phyloP scores from a whole-genome alignment of 1,140 invertebrate species.

The Drosophila pachea region DNA sequence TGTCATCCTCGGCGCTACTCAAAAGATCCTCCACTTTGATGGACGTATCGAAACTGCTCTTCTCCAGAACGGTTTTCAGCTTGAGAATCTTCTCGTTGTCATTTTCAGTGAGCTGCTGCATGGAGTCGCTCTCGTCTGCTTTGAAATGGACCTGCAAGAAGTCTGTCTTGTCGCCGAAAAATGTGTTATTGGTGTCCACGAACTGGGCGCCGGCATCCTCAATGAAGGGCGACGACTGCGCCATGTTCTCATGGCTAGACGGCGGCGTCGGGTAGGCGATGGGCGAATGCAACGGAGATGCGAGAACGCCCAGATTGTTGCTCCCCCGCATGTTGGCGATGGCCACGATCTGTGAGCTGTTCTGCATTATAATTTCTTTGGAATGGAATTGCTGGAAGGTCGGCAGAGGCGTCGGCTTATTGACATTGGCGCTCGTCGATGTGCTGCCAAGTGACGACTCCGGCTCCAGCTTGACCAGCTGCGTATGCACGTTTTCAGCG shows the following conservation, averaged over 20 bases:
- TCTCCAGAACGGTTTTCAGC: slow-evolving; percentile 78
- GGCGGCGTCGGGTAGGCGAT: slow-evolving; percentile 90
- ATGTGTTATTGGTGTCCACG: slow-evolving; percentile 66
- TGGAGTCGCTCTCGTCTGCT: slow-evolving; percentile 51
- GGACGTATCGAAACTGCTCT: slow-evolving; percentile 68
- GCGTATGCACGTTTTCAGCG: slow-evolving; percentile 45
- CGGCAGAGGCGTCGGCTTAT: slow-evolving; percentile 85
- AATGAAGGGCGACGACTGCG: slow-evolving; percentile 77
- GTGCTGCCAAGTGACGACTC: slow-evolving; percentile 22
- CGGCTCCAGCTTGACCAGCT: slow-evolving; percentile 63
- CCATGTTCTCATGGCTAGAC: slow-evolving; percentile 88
- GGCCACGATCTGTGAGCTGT: slow-evolving; percentile 78
- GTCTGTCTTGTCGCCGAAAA: slow-evolving; percentile 73
- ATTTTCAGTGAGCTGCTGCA: slow-evolving; percentile 63
- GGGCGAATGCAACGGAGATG: slow-evolving; percentile 85
- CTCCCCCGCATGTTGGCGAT: slow-evolving; percentile 79
- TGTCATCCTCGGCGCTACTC: slow-evolving; percentile 63
- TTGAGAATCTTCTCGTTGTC: slow-evolving; percentile 81
- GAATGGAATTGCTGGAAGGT: slow-evolving; percentile 89
- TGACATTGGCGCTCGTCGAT: slow-evolving; percentile 4
- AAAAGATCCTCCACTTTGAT: slow-evolving; percentile 75
- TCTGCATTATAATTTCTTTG: slow-evolving; percentile 79
- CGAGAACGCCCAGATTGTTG: slow-evolving; percentile 76
- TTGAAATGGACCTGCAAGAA: slow-evolving; percentile 72
- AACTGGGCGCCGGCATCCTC: slow-evolving; percentile 75